A percentile compares a stretch with the other conserved stretches of the same genome.
phyloP scores from a whole-genome alignment of 2,888 invertebrate species.

The Athripsodes cinereus region DNA sequence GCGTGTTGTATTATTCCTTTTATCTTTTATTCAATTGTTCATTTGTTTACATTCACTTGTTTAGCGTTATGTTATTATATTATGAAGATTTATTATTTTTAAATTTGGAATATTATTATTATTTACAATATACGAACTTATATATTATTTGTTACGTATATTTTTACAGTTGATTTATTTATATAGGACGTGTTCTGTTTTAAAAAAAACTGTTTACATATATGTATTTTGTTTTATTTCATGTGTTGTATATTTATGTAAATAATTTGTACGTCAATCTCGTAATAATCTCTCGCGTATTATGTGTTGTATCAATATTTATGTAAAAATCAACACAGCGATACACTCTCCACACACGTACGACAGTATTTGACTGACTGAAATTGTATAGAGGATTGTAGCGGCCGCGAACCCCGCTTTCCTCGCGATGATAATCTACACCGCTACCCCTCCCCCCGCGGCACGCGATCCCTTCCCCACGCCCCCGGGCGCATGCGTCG shows the following conservation, averaged over 20 bases:
- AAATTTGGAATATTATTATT: background rate
- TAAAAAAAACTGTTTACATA: background rate
- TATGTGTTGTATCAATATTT: background rate
- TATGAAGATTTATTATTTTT: background rate
- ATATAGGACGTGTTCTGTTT: background rate
- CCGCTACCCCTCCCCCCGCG: conserved; percentile 19
- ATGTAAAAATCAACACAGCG: background rate
- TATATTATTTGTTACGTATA: no score
- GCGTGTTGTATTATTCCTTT: no score
- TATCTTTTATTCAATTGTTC: background rate
- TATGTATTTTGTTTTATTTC: background rate
- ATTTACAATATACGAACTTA: no score
- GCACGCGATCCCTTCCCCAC: background rate
- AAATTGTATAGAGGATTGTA: conserved; percentile 11
- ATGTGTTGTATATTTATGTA: background rate
- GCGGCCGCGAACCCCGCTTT: conserved; percentile 9
- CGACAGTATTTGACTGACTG: conserved; percentile 17
- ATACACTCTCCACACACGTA: conserved; percentile 2
- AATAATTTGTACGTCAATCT: background rate
- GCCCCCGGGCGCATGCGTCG: conserved; percentile 20
- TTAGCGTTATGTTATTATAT: no score
- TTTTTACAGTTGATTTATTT: no score
- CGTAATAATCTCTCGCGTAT: conserved; percentile 5
- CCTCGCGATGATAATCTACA: conserved; percentile 27
- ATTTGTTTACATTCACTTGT: background rate